Conservation (phyloP, 1,140 invertebrate genomes). For the Centruroides sculpturatus region DNA sequence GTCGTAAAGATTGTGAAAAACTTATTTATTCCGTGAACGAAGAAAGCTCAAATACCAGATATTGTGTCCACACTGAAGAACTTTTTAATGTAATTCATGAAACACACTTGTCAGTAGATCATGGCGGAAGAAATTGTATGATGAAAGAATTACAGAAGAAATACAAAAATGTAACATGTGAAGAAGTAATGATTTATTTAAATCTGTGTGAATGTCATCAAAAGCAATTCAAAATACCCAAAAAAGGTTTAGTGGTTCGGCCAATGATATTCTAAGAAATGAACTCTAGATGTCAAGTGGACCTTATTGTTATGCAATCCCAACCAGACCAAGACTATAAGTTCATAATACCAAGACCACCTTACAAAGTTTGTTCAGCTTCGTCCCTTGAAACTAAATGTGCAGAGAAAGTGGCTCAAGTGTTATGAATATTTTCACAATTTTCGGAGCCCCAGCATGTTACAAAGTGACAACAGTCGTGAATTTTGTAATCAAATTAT, state of each 20-base stretch:
- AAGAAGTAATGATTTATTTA: too few species aligned
- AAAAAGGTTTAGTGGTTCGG: background rate
- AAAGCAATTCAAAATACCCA: background rate
- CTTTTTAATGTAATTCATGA: too few species aligned
- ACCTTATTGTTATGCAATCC: constrained; percentile 3
- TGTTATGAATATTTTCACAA: constrained; percentile 29
- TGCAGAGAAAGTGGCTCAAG: constrained; percentile 25
- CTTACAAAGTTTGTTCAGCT: constrained; percentile 32
- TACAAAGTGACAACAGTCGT: constrained; percentile 24
- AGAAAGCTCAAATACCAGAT: too few species aligned
- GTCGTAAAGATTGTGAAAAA: too few species aligned
- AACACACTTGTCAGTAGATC: too few species aligned
- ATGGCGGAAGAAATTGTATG: too few species aligned
- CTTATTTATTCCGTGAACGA: too few species aligned
- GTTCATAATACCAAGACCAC: constrained; percentile 35
- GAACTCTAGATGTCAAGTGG: constrained; percentile 5
- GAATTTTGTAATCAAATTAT: constrained; percentile 6
- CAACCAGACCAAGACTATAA: constrained; percentile 26
- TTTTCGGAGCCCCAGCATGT: constrained; percentile 26
- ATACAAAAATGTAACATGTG: too few species aligned
- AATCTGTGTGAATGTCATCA: too few species aligned
- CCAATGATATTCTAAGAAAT: constrained; percentile 5
- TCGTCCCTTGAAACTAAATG: constrained; percentile 25
- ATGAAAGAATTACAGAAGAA: too few species aligned
- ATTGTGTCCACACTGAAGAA: too few species aligned